Percentiles rank a stretch among this genome's conserved stretches.
Conservation (phyloP, 2,113 vertebrate species). For the Crocuta crocuta region DNA sequence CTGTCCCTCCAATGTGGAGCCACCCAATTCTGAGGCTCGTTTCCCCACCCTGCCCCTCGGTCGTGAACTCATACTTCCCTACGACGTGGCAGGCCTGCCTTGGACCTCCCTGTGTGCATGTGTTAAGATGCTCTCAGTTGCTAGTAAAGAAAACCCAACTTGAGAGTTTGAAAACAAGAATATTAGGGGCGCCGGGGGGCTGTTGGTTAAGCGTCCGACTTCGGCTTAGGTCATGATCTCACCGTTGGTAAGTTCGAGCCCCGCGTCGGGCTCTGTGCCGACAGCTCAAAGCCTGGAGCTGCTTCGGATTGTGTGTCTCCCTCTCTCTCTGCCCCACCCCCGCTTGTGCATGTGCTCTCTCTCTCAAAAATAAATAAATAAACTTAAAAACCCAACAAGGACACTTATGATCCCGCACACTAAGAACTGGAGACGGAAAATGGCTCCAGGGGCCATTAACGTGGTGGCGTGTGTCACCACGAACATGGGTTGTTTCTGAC, state of each 20-base stretch:
- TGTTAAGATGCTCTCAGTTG: neutral
- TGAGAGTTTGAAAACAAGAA: neutral
- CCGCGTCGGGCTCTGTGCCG: too few relatives aligned
- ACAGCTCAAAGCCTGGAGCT: too few relatives aligned
- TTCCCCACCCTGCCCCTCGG: too few relatives aligned
- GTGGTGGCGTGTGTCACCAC: neutral
- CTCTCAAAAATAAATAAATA: too few relatives aligned
- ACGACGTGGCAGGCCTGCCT: neutral
- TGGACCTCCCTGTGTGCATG: neutral
- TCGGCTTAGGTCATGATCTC: too few relatives aligned
- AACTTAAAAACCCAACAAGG: neutral
- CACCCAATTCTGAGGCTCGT: neutral
- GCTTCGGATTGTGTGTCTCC: too few relatives aligned
- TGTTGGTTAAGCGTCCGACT: too few relatives aligned
- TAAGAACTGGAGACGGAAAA: neutral
- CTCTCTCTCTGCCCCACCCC: too few relatives aligned
- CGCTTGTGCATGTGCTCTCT: too few relatives aligned
- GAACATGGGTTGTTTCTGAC: neutral
- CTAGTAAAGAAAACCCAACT: neutral
- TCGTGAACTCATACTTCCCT: neutral
- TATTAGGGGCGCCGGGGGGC: too few relatives aligned
- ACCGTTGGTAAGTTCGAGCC: too few relatives aligned
- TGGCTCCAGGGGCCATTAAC: neutral
- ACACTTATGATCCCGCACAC: neutral
- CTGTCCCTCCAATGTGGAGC: accelerated